A percentile compares a stretch with the other conserved stretches of the same genome.
phyloP scores from a whole-genome alignment of 2,888 invertebrate species.

The Rhagonycha fulva region DNA sequence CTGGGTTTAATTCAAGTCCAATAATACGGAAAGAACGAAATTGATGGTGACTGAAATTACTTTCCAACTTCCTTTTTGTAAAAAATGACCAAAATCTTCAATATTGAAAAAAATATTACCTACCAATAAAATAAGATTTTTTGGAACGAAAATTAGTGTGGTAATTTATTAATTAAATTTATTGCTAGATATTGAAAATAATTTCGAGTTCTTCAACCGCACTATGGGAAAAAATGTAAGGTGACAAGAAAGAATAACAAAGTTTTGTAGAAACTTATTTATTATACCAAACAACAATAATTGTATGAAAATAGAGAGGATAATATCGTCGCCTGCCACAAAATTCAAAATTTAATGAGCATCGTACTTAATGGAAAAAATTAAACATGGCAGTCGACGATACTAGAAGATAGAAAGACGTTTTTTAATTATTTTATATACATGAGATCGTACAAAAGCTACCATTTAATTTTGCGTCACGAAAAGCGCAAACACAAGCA shows the following conservation, averaged over 20 bases:
- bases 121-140: constrained; percentile 2
- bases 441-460: constrained; percentile 29
- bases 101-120: constrained; percentile 12
- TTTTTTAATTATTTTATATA: constrained; percentile 22
- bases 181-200: too few relatives aligned
- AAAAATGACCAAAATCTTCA: constrained; percentile 11
- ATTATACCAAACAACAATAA: constrained; percentile 30
- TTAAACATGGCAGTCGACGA: constrained; percentile 6
- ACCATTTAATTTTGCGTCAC: constrained; percentile 27
- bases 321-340: constrained; percentile 25
- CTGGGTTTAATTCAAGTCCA: constrained; percentile 31
- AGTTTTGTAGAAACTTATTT: constrained; percentile 27
- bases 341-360: constrained; percentile 14
- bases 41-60: constrained; percentile 36
- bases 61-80: constrained; percentile 25
- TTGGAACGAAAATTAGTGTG: too few relatives aligned
- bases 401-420: constrained; percentile 26
- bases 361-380: constrained; percentile 17
- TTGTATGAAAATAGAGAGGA: constrained; percentile 31
- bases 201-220: too few relatives aligned
- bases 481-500: constrained; percentile 28
- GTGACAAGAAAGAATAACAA: constrained; percentile 6
- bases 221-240: constrained; percentile 1
- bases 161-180: too few relatives aligned
- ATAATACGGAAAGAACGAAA: constrained; percentile 31